These are phyloP conservation scores for Archips crataeganus DNA, from an alignment of 2,888 invertebrate genomes.

Conservation along the genomic window DNA sequence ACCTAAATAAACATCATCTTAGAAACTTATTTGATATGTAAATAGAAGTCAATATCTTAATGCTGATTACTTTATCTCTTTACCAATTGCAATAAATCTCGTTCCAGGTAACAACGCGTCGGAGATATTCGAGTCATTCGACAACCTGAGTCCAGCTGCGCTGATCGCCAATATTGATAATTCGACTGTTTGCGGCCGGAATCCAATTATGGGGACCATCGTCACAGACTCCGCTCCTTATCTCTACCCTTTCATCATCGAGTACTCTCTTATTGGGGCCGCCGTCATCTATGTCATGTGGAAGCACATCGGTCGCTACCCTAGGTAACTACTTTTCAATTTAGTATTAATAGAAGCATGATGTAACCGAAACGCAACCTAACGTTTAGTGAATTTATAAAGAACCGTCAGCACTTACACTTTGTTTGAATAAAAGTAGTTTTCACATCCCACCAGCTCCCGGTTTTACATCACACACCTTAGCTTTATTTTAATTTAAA, in stretches of 20 bases:
- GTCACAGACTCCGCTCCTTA: constrained; percentile 97
- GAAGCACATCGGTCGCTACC: constrained; percentile 96
- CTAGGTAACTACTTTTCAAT: constrained; percentile 84
- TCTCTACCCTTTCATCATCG: constrained; percentile 97
- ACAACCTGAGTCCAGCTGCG: constrained; percentile 86
- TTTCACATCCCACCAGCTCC: constrained; percentile 21
- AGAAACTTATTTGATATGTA: constrained; percentile 17
- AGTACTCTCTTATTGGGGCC: constrained; percentile 97
- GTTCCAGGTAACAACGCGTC: constrained; percentile 76
- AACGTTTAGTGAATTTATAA: constrained; percentile 18
- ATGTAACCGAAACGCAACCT: constrained; percentile 42
- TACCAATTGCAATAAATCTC: constrained; percentile 36
- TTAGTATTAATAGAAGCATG: constrained; percentile 28
- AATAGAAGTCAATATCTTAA: constrained; percentile 1
- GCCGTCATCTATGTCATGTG: constrained; percentile 98
- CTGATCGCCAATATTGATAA: constrained; percentile 85
- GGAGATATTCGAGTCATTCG: constrained; percentile 85
- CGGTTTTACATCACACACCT: constrained; percentile 26
- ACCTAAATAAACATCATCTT: constrained; percentile 14
- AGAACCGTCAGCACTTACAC: constrained; percentile 20
- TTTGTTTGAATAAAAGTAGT: constrained; percentile 18
- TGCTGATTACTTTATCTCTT: not conserved
- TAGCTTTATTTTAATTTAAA: not conserved
- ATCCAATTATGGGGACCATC: constrained; percentile 96
- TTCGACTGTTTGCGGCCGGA: constrained; percentile 90